These are phyloP conservation scores for Ceratosolen solmsi DNA, from an alignment of 1,140 invertebrate species.

Conservation along the genomic window DNA sequence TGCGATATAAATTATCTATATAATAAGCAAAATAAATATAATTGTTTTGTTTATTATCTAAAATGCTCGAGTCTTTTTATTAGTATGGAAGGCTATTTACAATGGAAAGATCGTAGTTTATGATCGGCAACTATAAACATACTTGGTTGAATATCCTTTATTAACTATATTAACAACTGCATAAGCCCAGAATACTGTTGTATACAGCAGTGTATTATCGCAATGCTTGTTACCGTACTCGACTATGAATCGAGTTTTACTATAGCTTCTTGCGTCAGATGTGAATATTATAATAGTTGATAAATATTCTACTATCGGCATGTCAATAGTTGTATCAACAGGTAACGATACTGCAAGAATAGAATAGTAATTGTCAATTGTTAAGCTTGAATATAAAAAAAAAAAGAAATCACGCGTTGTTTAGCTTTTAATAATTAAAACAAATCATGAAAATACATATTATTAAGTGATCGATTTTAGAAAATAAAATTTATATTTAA, in stretches of 20 bases:
- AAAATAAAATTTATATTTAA: too few relatives aligned
- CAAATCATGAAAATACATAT: too few relatives aligned
- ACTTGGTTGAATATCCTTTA: constrained; percentile 7
- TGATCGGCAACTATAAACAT: not conserved
- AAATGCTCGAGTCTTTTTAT: too few relatives aligned
- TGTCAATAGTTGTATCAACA: not conserved
- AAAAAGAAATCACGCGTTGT: too few relatives aligned
- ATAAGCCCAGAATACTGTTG: not conserved
- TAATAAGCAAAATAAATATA: too few relatives aligned
- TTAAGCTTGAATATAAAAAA: too few relatives aligned
- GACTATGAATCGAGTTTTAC: constrained; percentile 20
- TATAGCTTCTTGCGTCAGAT: constrained; percentile 25
- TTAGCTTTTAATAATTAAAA: too few relatives aligned
- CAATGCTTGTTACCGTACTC: constrained; percentile 10
- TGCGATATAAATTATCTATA: too few relatives aligned
- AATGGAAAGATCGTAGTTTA: not conserved
- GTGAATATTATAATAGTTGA: not conserved
- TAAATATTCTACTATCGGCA: not conserved
- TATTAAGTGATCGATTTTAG: too few relatives aligned
- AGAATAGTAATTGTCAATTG: too few relatives aligned
- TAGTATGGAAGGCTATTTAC: too few relatives aligned
- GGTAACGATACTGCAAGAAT: not conserved
- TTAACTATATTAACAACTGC: constrained; percentile 25
- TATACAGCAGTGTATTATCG: not conserved
- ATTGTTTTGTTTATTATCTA: too few relatives aligned